Percentiles rank a stretch among this genome's conserved stretches.
Evolutionary conservation across 2,888 invertebrate genomes (phyloP).

Genomic region (Philhelius pedissequus): DNA sequence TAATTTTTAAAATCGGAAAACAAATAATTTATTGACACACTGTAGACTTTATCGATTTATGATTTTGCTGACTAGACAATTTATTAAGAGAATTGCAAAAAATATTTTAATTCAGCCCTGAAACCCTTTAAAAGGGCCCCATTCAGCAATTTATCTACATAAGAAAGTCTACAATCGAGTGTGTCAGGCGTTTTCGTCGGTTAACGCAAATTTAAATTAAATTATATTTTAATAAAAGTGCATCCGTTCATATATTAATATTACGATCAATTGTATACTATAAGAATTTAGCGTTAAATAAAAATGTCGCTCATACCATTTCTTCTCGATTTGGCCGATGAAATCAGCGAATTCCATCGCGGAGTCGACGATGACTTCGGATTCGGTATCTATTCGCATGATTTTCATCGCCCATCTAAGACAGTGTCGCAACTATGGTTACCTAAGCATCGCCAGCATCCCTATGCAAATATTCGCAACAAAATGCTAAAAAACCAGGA

Average conservation of each 20-base stretch:
- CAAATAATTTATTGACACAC: constrained; percentile 21
- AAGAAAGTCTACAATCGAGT: constrained; percentile 71
- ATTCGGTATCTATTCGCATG: constrained; percentile 68
- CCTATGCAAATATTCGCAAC: constrained; percentile 72
- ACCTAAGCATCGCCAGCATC: constrained; percentile 63
- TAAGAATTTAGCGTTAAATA: not conserved
- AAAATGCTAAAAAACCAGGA: constrained; percentile 81
- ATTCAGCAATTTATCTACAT: constrained; percentile 71
- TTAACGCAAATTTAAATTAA: constrained; percentile 35
- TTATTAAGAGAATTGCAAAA: constrained; percentile 57
- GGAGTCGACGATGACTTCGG: constrained; percentile 71
- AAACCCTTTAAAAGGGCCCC: constrained; percentile 72
- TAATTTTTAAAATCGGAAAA: no score
- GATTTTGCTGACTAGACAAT: constrained; percentile 51
- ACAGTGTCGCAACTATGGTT: constrained; percentile 57
- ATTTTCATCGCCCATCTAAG: constrained; percentile 61
- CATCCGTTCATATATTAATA: not conserved
- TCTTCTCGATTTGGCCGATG: constrained; percentile 73
- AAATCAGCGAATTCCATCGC: constrained; percentile 70
- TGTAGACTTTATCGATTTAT: constrained; percentile 42
- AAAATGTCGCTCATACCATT: constrained; percentile 73
- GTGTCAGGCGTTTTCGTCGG: constrained; percentile 70
- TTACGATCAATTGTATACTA: not conserved
- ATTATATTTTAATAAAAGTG: constrained; percentile 13
- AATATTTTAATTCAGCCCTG: constrained; percentile 72